phyloP scores from a whole-genome alignment of 2,797 vertebrate genomes.

The Sphaeramia orbicularis region DNA sequence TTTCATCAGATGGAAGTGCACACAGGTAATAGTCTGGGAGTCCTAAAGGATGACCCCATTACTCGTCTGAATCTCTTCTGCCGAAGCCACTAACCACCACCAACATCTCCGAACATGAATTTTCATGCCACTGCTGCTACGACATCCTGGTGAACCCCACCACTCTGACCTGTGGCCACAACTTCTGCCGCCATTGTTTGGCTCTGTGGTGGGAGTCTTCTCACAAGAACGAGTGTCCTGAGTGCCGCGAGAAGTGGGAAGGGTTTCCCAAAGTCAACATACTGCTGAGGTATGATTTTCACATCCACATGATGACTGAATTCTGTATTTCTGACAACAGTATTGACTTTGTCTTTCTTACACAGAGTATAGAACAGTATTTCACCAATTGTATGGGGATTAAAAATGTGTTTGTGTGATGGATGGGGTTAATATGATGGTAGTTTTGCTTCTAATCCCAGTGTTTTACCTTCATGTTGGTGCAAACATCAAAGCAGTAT shows the following conservation, averaged over 20 bases:
- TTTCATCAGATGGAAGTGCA: constrained; percentile 83
- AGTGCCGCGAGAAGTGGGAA: constrained; percentile 94
- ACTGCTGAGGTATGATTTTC: constrained; percentile 89
- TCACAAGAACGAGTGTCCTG: constrained; percentile 93
- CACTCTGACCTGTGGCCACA: constrained; percentile 96
- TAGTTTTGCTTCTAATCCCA: no score
- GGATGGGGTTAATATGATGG: background rate
- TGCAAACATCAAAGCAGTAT: no score
- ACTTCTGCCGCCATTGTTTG: constrained; percentile 95
- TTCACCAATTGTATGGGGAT: background rate
- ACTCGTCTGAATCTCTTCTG: constrained; percentile 10
- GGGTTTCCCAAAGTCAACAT: constrained; percentile 96
- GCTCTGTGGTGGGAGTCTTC: constrained; percentile 93
- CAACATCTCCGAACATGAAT: constrained; percentile 88
- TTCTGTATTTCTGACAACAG: constrained; percentile 35
- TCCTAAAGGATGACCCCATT: constrained; percentile 26
- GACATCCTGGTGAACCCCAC: constrained; percentile 95
- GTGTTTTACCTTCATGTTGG: no score
- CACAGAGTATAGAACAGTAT: background rate
- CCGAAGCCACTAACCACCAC: constrained; percentile 13
- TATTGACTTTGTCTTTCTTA: constrained; percentile 9
- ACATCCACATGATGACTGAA: constrained; percentile 3
- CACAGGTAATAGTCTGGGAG: constrained; percentile 33
- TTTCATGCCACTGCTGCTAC: constrained; percentile 96
- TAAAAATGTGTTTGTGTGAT: background rate